A percentile compares a stretch with the other conserved stretches of the same genome.
Conservation (phyloP, 2,113 vertebrate species). For the Dolichotis patagonum region DNA sequence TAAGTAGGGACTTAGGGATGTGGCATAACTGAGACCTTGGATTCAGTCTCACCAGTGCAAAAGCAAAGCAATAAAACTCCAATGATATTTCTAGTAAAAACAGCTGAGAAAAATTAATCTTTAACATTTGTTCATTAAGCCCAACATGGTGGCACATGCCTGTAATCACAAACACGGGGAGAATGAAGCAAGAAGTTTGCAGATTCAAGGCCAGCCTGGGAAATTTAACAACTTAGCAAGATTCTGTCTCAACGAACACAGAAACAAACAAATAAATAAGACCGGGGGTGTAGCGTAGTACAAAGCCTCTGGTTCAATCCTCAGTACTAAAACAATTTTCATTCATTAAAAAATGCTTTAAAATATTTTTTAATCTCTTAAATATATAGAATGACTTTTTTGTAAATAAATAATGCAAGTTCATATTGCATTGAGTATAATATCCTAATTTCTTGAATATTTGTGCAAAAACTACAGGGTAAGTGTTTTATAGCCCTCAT, state of each 20-base stretch:
- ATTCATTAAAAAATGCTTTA: too few species aligned
- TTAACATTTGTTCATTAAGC: constrained; percentile 16
- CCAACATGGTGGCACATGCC: background rate
- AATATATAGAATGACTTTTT: constrained; percentile 30
- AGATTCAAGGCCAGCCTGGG: background rate
- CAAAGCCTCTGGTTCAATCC: background rate
- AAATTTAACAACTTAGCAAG: background rate
- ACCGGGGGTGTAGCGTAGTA: background rate
- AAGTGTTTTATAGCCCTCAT: background rate
- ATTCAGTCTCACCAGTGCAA: background rate
- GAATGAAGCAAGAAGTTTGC: background rate
- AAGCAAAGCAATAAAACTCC: background rate
- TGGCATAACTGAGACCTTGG: background rate
- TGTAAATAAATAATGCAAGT: constrained; percentile 19
- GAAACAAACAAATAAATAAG: background rate
- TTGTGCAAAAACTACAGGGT: background rate
- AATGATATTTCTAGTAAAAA: background rate
- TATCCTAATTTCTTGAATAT: background rate
- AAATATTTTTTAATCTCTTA: constrained; percentile 33
- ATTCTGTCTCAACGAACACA: background rate
- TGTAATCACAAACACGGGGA: background rate
- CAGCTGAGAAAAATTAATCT: constrained; percentile 39
- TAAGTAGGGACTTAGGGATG: background rate
- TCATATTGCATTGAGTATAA: background rate
- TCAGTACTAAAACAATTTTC: background rate